A percentile compares a stretch with the other conserved stretches of the same genome.
phyloP scores from a whole-genome alignment of 2,113 vertebrate genomes.

The Oreamnos americanus region DNA sequence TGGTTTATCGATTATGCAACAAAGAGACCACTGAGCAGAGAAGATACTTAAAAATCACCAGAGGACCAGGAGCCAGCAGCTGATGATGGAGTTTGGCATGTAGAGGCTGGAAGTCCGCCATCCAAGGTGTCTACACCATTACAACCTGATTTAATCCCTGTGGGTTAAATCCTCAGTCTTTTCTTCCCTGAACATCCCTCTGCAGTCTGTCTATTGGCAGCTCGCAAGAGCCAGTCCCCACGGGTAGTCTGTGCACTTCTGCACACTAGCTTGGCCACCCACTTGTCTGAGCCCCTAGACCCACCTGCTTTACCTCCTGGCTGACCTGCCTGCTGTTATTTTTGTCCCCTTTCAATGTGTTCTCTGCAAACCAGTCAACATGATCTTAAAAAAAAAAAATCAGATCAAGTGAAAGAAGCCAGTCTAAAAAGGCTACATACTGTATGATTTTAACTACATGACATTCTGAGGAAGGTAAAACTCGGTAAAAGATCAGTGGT shows the following conservation, averaged over 20 bases:
- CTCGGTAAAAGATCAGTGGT: background rate
- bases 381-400: background rate
- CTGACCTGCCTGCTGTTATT: background rate
- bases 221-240: background rate
- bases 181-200: background rate
- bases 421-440: background rate
- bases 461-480: background rate
- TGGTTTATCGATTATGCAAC: conserved; percentile 48
- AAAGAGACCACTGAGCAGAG: conserved; percentile 9
- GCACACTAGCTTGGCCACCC: background rate
- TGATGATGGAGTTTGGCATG: fast-evolving
- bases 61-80: background rate
- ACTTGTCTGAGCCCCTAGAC: background rate
- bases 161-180: background rate
- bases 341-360: background rate
- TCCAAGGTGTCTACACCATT: background rate
- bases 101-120: background rate
- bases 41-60: background rate
- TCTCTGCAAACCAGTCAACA: background rate
- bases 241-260: background rate
- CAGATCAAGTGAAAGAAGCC: background rate
- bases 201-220: fast-evolving
- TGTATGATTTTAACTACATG: background rate
- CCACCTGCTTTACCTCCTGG: background rate
- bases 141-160: background rate